Conservation (phyloP, 2,888 invertebrate species). For the Tineola bisselliella region DNA sequence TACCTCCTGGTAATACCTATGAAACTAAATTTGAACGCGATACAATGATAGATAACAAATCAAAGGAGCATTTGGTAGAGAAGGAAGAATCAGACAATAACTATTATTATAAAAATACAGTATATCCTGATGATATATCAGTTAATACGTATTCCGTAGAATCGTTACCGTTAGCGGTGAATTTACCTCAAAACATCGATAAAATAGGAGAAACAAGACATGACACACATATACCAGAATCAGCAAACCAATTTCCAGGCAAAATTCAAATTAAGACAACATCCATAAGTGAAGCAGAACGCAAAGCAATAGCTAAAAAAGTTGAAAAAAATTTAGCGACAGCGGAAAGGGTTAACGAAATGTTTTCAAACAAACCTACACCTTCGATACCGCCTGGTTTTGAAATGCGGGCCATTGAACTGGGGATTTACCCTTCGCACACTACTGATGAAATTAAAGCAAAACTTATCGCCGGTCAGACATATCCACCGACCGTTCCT, state of each 20-base stretch:
- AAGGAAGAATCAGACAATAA: background rate
- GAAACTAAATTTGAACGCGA: too few species aligned
- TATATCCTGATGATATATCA: background rate
- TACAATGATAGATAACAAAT: too few species aligned
- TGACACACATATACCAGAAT: background rate
- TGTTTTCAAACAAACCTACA: background rate
- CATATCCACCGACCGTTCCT: slow-evolving; percentile 27
- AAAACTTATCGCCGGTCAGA: slow-evolving; percentile 30
- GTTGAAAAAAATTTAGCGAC: background rate
- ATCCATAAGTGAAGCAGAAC: background rate
- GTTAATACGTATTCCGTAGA: background rate
- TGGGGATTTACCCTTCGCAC: background rate
- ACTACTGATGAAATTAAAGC: too few species aligned
- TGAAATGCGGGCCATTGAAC: background rate
- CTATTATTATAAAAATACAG: background rate
- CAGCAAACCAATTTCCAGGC: background rate
- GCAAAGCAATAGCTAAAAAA: background rate
- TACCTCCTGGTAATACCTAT: too few species aligned
- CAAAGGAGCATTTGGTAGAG: too few species aligned
- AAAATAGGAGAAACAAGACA: background rate
- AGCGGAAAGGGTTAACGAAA: background rate
- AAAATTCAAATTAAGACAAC: background rate
- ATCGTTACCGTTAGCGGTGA: background rate
- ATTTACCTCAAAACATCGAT: background rate
- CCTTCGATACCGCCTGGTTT: background rate